Conservation (phyloP, 2,888 invertebrate genomes). For the Meteorus cinctellus region DNA sequence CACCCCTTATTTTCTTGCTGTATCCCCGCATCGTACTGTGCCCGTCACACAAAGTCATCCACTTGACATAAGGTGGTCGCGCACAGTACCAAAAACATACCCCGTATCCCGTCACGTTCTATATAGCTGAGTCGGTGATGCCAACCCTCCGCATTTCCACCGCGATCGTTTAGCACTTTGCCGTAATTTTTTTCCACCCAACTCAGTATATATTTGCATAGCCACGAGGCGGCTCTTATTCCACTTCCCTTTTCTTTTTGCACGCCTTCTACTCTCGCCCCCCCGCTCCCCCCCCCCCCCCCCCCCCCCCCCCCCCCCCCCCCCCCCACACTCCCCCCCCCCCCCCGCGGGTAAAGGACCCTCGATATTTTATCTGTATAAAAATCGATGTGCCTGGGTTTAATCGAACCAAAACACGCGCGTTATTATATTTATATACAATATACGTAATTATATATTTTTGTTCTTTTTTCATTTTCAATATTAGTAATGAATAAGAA, state of each 20-base stretch:
- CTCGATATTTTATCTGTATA: conserved; percentile 47
- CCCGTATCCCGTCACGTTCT: conserved; percentile 51
- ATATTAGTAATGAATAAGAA: conserved; percentile 19
- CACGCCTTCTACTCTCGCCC: conserved; percentile 1
- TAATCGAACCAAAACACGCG: conserved; percentile 70
- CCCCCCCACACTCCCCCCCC: too few relatives aligned
- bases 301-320: too few relatives aligned
- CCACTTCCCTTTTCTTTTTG: conserved; percentile 36
- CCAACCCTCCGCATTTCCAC: conserved; percentile 55
- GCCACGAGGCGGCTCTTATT: conserved; percentile 56
- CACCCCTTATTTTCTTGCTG: background rate
- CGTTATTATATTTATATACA: background rate
- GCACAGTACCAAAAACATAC: conserved; percentile 49
- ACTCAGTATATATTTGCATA: conserved; percentile 67
- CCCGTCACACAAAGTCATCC: conserved; percentile 67
- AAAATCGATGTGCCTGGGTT: conserved; percentile 62
- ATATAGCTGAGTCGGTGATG: conserved; percentile 34
- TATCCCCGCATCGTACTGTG: background rate
- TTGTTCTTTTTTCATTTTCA: conserved; percentile 57
- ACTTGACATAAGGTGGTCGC: conserved; percentile 71
- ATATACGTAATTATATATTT: conserved; percentile 21
- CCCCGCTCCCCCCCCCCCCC: too few relatives aligned
- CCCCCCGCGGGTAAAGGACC: conserved; percentile 56
- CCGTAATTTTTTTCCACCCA: conserved; percentile 68
- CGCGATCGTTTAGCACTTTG: conserved; percentile 73